A percentile compares a stretch with the other conserved stretches of the same genome.
Evolutionary conservation across 92 coral and sea anemone species (phyloP).

Genomic region (Porites cylindrica): DNA sequence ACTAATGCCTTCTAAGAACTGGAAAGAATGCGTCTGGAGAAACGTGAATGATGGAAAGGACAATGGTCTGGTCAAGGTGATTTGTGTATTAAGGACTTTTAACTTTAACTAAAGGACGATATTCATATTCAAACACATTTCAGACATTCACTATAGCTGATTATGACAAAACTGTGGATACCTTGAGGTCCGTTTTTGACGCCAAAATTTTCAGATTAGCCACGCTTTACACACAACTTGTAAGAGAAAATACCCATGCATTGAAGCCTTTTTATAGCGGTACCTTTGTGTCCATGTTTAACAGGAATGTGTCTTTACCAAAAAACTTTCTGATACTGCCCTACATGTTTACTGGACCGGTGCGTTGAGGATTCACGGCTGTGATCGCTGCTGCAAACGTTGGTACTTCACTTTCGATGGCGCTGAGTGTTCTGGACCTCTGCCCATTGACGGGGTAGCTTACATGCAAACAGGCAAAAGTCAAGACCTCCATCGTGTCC

Average conservation of each 20-base stretch:
- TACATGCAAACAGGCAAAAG: background rate
- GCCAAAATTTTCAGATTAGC: no score
- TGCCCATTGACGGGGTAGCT: slow-evolving; percentile 6
- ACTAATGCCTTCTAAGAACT: background rate
- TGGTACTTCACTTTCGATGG: slow-evolving; percentile 24
- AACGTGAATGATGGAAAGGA: background rate
- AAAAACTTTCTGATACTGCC: no score
- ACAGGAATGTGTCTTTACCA: no score
- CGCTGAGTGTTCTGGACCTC: slow-evolving; percentile 5
- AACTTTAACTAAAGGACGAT: no score
- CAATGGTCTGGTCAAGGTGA: slow-evolving; percentile 1
- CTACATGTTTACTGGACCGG: background rate
- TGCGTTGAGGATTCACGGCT: background rate
- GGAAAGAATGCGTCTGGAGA: slow-evolving; percentile 9
- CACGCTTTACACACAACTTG: no score
- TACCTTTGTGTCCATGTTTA: no score
- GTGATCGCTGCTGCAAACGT: background rate
- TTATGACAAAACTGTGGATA: no score
- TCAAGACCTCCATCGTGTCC: background rate
- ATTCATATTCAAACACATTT: no score
- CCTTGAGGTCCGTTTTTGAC: no score
- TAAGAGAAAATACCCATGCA: no score
- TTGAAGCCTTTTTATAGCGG: no score
- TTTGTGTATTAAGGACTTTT: background rate
- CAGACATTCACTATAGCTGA: no score